Conservation (phyloP, 2,113 vertebrate genomes). For the Amblyopsis rosae region DNA sequence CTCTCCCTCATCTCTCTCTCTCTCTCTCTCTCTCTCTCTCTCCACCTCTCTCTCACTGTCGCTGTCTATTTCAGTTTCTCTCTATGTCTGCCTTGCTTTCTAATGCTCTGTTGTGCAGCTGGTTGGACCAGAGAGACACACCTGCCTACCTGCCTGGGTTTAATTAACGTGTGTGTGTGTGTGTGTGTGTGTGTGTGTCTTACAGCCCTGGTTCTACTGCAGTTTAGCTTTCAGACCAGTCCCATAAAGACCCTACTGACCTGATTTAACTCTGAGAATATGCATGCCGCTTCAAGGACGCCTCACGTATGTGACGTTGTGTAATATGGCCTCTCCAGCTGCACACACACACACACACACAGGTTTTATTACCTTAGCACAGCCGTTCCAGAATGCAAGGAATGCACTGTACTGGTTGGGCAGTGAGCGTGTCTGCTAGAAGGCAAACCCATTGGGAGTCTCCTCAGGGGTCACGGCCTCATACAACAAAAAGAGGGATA, state of each 20-base stretch:
- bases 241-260: not conserved
- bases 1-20: slow-evolving; percentile 10
- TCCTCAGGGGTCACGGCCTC: slow-evolving; percentile 37
- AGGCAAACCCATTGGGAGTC: slow-evolving; percentile 27
- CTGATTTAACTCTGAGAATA: slow-evolving; percentile 39
- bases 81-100: slow-evolving; percentile 19
- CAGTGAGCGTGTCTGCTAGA: slow-evolving; percentile 31
- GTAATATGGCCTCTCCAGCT: slow-evolving; percentile 38
- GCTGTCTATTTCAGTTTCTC: slow-evolving; percentile 14
- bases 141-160: slow-evolving; percentile 27
- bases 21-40: slow-evolving; percentile 14
- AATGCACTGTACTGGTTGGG: slow-evolving; percentile 49
- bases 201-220: slow-evolving; percentile 26
- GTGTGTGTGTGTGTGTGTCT: slow-evolving; percentile 14
- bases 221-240: slow-evolving; percentile 18
- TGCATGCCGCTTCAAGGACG: slow-evolving; percentile 16
- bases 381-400: slow-evolving; percentile 62
- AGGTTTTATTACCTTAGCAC: slow-evolving; percentile 56
- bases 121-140: slow-evolving; percentile 46
- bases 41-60: slow-evolving; percentile 18
- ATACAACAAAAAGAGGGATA: not conserved
- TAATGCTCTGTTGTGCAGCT: slow-evolving; percentile 53
- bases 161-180: slow-evolving; percentile 23
- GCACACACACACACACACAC: slow-evolving; percentile 14
- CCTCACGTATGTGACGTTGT: slow-evolving; percentile 38